Base-by-base conservation (phyloP, 2,113 vertebrate species). In the Zosterops borbonicus region DNA sequence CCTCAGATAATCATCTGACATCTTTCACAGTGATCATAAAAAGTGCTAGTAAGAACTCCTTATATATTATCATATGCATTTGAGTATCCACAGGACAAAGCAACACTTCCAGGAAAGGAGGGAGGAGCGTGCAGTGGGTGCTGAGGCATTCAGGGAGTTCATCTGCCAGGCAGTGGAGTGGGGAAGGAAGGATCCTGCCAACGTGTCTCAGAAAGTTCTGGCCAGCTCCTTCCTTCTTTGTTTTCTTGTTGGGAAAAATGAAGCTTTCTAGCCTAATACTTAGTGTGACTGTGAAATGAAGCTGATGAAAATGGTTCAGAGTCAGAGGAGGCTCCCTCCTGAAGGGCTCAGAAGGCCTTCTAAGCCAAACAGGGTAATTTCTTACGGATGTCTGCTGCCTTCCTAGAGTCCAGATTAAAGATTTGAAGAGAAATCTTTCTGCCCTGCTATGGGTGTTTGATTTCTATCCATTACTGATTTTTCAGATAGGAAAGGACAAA, bases 1-100 rank as follows among this genome's bases (percentile, higher is more conserved):
- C 64, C 75, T 80, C 82, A 52, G 82, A 94, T 93, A 90, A 90
- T 88, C 60, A 83, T 78, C 92, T 90, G 68, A 37, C 82, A 90
- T 88, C 87, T 88, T 63, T 67, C 70, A 59, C 52, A 94, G 70
- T 0, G 2, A 55, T 90, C 71, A 62, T 89, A 80, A 95, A 87
- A 70, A 41, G 59, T 74, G 56, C 35, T 27, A 58, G 64, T 49
- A 74, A 90, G 76, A 83, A 27, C 39, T 50, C 67, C 46, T 83
- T 53, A 39, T 22, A 39, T 42, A 49, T 49, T 64, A 29, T 80
- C 25, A 8, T 37, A 44, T 0, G 14, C 7, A 46, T 70, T 39
- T 60, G 80, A 63, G 46, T 81, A 83, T 92, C 60, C 85, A 86
- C 22, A 42, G 90, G 68, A 68, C 78, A 93, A 58, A 83, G 53